Base-by-base conservation (phyloP, 1,140 invertebrate species). In the Heterodera carotae region DNA sequence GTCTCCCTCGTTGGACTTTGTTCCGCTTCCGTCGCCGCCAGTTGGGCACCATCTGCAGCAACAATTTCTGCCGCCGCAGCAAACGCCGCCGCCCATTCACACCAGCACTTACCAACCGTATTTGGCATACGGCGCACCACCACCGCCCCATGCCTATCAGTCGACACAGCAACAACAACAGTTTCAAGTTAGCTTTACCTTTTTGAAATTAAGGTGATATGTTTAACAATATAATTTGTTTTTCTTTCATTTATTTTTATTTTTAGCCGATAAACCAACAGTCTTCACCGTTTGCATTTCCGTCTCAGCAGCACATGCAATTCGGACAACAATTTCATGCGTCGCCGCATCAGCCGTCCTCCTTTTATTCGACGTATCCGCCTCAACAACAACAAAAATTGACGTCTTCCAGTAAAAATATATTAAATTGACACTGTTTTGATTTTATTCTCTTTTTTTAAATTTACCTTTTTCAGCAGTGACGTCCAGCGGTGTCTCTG, bases 91-190 rank as follows among this genome's bases (percentile, higher is more conserved):
- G 8, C 82, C 81, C 22, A 82, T 82, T n/a, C 59, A 83, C 27
- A 68, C 77, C 36, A 81, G 74, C 43, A 62, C 66, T 60, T 83
- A 83, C 78, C 82, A 83, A 62, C 82, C 82, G 64, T 85, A 83
- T 71, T 59, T 83, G 70, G 76, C 76, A 43, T 83, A 83, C 72
- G 82, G 82, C 2, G 82, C 82, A 22, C 82, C 82, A 29, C 83
- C 82, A 29, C 83, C 82, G 7, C 22, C 75, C 31, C 60, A 15
- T n/a, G 36, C 29, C 22, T 69, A 36, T 48, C 75, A 76, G 64
- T 29, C 53, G 10, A 10, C 8, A n/a, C 73, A 75, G 22, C 62
- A 76, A 68, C 48, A 76, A 7, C 72, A 74, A 3, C 72, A 59
- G 2, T 74, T 33, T 10, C 64, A 62, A 43, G 31, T 78, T 34